Base-by-base conservation (phyloP, 2,888 invertebrate genomes). In the Branchipolynoe longqiensis region DNA sequence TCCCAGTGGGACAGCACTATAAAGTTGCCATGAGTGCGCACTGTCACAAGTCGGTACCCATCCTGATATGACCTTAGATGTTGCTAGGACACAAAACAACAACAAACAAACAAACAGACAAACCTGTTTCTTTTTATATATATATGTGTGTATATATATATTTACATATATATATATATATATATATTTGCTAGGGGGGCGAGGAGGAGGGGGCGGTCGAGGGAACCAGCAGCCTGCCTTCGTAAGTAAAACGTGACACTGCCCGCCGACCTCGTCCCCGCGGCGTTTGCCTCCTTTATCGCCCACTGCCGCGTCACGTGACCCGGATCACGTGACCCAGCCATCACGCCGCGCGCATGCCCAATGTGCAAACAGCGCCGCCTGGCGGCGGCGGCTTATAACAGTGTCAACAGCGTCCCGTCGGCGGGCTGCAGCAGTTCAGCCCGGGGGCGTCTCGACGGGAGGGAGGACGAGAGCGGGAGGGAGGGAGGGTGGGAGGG, bases 271-370 rank as follows among this genome's bases (percentile, higher is more conserved):
- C 38, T 1, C 14, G 12, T 14, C 18, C 69, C 69, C 18, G 38
- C 69, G 31, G 69, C 36, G 3, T 38, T 31, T 1, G 12, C 6
- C 36, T 6, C 69, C 38, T 69, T 69, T 69, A 69, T 69, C 69
- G 69, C 31, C 69, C 36, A n/a, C n/a, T 0, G 18, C 58, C 58
- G n/a, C 4, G 22, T 14, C n/a, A 14, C 58, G 58, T 58, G 58
- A 58, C 58, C 58, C 58, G 58, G 58, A 58, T 58, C 58, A 58
- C 58, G n/a, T 58, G 58, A 58, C 58, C 58, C n/a, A 58, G n/a
- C 48, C 22, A 58, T 58, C 58, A 58, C 58, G 58, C 25, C 22
- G 25, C 58, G 12, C 14, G 58, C 48, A 4, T n/a, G 58, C 58
- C 58, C 18, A 14, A 58, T 58, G 58, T n/a, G 58, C 58, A 58